Conservation (phyloP, 2,888 invertebrate species). For the Melolontha melolontha region DNA sequence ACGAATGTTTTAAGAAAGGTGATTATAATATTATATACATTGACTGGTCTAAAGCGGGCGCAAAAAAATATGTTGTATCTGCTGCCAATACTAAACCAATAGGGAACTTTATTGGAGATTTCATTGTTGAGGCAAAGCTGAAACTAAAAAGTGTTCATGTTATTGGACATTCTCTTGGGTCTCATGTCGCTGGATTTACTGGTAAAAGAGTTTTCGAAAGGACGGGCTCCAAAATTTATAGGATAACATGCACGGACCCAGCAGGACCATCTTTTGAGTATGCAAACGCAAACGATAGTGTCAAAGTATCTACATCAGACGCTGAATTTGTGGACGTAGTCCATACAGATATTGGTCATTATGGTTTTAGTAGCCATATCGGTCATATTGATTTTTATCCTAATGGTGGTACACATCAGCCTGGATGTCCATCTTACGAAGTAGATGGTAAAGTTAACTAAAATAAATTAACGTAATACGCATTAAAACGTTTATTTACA, state of each 20-base stretch:
- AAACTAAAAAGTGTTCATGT: conserved; percentile 63
- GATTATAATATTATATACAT: conserved; percentile 65
- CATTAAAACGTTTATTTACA: conserved; percentile 52
- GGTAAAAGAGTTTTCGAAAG: conserved; percentile 52
- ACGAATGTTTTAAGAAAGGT: conserved; percentile 61
- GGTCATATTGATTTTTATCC: conserved; percentile 64
- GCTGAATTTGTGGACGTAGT: conserved; percentile 64
- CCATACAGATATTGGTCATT: conserved; percentile 64
- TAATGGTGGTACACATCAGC: conserved; percentile 64
- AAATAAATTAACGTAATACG: background rate
- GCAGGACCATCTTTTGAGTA: conserved; percentile 61
- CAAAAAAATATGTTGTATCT: conserved; percentile 58
- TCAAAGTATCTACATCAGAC: conserved; percentile 59
- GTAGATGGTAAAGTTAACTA: conserved; percentile 50
- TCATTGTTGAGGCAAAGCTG: conserved; percentile 57
- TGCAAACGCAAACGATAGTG: conserved; percentile 52
- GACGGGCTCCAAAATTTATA: conserved; percentile 59
- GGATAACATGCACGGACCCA: conserved; percentile 67
- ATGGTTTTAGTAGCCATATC: conserved; percentile 61
- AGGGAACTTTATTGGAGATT: conserved; percentile 64
- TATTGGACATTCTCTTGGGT: conserved; percentile 64
- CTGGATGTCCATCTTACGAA: conserved; percentile 57
- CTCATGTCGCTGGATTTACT: conserved; percentile 61
- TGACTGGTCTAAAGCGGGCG: conserved; percentile 62
- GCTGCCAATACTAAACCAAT: conserved; percentile 64